Evolutionary conservation across 30 jellyfish, hydroid and myxozoan genomes (phyloP).

Genomic region (Aurelia aurita complex sp. Pacific): DNA sequence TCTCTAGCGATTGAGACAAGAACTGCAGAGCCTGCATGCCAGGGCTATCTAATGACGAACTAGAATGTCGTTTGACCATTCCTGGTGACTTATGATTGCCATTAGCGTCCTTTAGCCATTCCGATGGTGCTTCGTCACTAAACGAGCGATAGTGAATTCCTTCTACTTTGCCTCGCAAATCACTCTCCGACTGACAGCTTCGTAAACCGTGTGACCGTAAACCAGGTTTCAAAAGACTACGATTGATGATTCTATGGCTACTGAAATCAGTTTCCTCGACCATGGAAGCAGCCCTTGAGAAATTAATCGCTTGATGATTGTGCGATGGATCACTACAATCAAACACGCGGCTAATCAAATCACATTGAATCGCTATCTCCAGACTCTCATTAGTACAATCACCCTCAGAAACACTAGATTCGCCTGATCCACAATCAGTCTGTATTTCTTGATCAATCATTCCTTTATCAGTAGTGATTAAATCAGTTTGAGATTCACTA

Average conservation of each 20-base stretch:
- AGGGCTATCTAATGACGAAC: conserved; percentile 35
- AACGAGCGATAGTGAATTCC: conserved; percentile 56
- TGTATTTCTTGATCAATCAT: conserved; percentile 39
- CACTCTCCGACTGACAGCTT: conserved; percentile 53
- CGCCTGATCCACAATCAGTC: conserved; percentile 2
- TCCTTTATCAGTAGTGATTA: background rate
- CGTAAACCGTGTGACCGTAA: conserved; percentile 27
- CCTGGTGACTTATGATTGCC: conserved; percentile 32
- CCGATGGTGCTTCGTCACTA: conserved; percentile 37
- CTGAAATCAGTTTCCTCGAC: background rate
- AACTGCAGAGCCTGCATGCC: conserved; percentile 94
- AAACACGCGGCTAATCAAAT: conserved; percentile 20
- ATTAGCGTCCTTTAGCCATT: conserved; percentile 22
- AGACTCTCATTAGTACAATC: background rate
- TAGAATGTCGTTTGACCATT: conserved; percentile 8
- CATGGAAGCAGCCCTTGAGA: conserved; percentile 13
- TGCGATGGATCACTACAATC: conserved; percentile 6
- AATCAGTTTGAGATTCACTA: conserved; percentile 41
- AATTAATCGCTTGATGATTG: conserved; percentile 3
- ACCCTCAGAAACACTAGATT: background rate
- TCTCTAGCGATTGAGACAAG: conserved; percentile 73
- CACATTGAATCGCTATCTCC: conserved; percentile 48
- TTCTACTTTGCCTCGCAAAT: conserved; percentile 16
- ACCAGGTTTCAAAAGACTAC: background rate
- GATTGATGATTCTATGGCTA: background rate